These are phyloP conservation scores for Pardalotus punctatus DNA, from an alignment of 2,113 vertebrate species.

Conservation along the genomic window DNA sequence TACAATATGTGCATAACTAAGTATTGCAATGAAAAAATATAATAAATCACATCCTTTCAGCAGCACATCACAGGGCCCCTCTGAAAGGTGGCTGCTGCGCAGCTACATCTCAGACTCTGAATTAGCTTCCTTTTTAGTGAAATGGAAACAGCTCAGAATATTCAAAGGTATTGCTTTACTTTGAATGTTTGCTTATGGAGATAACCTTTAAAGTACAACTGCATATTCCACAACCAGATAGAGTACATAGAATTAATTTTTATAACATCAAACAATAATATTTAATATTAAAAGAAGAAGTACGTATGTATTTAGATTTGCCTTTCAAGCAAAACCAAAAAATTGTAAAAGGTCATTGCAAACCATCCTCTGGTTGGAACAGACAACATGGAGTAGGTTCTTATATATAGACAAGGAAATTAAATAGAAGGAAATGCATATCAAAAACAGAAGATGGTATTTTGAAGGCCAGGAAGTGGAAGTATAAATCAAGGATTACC, in stretches of 20 bases:
- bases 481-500: not conserved
- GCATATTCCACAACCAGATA: not conserved
- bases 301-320: not conserved
- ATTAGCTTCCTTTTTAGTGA: not conserved
- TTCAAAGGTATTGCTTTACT: not conserved
- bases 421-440: not conserved
- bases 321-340: not conserved
- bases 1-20: not conserved
- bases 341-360: not conserved
- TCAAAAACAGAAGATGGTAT: not conserved
- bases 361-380: not conserved
- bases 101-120: not conserved
- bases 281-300: not conserved
- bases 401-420: not conserved
- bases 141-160: not conserved
- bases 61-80: not conserved
- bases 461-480: not conserved
- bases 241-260: not conserved
- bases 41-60: slow-evolving; percentile 39
- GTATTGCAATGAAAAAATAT: not conserved
- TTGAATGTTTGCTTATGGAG: not conserved
- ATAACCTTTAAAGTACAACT: not conserved
- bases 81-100: not conserved
- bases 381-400: not conserved
- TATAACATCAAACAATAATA: not conserved